Base-by-base conservation (phyloP, 2,888 invertebrate species). In the Ormyrus rosae region DNA sequence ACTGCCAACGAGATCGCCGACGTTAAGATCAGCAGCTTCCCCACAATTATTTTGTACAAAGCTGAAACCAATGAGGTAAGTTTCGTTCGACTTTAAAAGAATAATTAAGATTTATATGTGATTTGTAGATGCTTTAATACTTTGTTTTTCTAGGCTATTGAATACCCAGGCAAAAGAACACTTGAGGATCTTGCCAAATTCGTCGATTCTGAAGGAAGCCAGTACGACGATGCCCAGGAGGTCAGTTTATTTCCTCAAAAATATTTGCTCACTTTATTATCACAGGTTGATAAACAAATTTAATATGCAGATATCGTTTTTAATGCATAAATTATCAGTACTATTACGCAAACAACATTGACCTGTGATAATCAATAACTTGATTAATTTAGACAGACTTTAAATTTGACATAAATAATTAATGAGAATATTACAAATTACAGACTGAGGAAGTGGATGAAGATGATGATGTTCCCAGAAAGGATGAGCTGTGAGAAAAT, bases 1-100 rank as follows among this genome's bases (percentile, higher is more conserved):
- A 99, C 99, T 78, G 96, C 95, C 89, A 99, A 99, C 92, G 99
- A 99, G 92, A 92, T 99, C 85, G 98, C 98, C 88, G 97, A 97
- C 92, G 96, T 98, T 78, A 98, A 98, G 92, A 95, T 99, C 90
- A 94, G 95, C 84, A 97, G 96, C 86, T 99, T 97, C 95, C 98
- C 98, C 82, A 98, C 98, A 83, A 94, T 99, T 91, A 98, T 96
- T 89, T 93, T 97, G 88, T 99, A 97, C 94, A 96, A 96, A 86
- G 99, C 98, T 92, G 96, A 94, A 71, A 96, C 96, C 87, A 98
- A 97, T 92, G 95, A 97, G 91, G 94, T 95, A 89, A 76, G 80
- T 74, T 56, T 61, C 3, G 45, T 13, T 19, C 53, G 61, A 7
- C 5, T 50, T 51, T 48, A n/a, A 50, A 60, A 53, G 19, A 9